Conservation (phyloP, 2,888 invertebrate species). For the Polylopha cassiicola region DNA sequence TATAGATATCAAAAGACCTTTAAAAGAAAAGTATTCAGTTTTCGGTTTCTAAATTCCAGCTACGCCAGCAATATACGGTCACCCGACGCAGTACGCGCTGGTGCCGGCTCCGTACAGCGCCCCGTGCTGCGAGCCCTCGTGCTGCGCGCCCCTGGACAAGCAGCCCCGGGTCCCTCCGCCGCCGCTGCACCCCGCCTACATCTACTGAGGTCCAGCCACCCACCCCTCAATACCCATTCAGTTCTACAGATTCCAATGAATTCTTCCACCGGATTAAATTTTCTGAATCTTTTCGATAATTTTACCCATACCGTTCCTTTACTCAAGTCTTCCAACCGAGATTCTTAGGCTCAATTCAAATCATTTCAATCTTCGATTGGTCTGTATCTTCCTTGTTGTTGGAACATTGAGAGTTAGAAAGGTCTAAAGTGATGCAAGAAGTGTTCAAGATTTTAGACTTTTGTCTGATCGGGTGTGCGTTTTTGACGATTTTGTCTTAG, state of each 20-base stretch:
- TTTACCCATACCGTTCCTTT: conserved; percentile 25
- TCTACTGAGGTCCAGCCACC: conserved; percentile 45
- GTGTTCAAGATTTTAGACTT: conserved; percentile 52
- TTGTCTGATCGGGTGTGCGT: conserved; percentile 38
- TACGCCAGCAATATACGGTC: conserved; percentile 61
- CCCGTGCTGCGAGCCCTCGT: conserved; percentile 63
- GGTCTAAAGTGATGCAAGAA: conserved; percentile 34
- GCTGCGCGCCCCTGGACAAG: conserved; percentile 66
- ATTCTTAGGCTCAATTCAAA: conserved; percentile 44
- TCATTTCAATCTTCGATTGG: conserved; percentile 19
- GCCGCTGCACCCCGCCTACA: conserved; percentile 68
- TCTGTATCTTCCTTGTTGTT: conserved; percentile 38
- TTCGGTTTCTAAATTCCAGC: conserved; percentile 43
- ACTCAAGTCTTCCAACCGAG: conserved; percentile 61
- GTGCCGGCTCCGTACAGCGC: conserved; percentile 62
- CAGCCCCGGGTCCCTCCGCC: conserved; percentile 60
- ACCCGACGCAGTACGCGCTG: conserved; percentile 60
- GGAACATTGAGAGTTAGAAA: conserved; percentile 25
- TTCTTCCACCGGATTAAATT: conserved; percentile 13
- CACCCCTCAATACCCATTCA: too few species aligned
- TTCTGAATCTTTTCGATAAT: conserved; percentile 6
- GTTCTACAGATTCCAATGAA: too few species aligned
- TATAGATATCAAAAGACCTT: too few species aligned
- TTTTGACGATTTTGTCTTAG: conserved; percentile 45
- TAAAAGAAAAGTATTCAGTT: conserved; percentile 1